phyloP scores from a whole-genome alignment of 1,140 invertebrate genomes.

The Diploscapter pachys region DNA sequence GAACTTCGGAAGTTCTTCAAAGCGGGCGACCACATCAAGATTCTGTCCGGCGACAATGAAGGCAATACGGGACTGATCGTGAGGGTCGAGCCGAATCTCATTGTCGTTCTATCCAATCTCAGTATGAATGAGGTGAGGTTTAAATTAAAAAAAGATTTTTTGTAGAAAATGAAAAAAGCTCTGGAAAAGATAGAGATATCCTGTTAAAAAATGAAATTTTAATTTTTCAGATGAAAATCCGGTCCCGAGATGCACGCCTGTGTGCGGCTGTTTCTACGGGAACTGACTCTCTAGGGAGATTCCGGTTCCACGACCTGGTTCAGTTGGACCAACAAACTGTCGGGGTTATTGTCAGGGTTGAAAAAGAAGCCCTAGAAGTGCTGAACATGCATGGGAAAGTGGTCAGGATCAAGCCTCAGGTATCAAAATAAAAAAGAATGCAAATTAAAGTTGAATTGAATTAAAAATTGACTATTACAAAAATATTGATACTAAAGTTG shows the following conservation, averaged over 20 bases:
- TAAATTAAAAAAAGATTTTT: no score
- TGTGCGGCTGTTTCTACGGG: conserved; percentile 95
- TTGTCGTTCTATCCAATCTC: conserved; percentile 89
- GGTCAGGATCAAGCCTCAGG: conserved; percentile 72
- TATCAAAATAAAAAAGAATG: no score
- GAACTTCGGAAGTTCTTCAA: conserved; percentile 92
- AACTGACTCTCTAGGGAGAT: conserved; percentile 92
- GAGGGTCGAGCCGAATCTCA: conserved; percentile 82
- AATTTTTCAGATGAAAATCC: conserved; percentile 63
- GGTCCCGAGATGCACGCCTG: conserved; percentile 83
- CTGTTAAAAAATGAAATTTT: conserved; percentile 3
- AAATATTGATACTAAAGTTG: no score
- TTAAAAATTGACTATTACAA: no score
- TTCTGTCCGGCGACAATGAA: conserved; percentile 87
- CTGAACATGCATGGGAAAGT: conserved; percentile 75
- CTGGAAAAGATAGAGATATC: no score
- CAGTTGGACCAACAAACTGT: conserved; percentile 89
- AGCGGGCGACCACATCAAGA: conserved; percentile 87
- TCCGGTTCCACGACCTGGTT: conserved; percentile 95
- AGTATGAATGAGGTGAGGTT: conserved; percentile 92
- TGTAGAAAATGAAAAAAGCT: no score
- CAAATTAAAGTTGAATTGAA: no score
- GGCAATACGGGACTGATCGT: conserved; percentile 95
- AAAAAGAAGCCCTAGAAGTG: conserved; percentile 88
- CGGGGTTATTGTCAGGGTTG: conserved; percentile 88